Conservation (phyloP, 2,888 invertebrate species). For the Cryptocephalus moraei region DNA sequence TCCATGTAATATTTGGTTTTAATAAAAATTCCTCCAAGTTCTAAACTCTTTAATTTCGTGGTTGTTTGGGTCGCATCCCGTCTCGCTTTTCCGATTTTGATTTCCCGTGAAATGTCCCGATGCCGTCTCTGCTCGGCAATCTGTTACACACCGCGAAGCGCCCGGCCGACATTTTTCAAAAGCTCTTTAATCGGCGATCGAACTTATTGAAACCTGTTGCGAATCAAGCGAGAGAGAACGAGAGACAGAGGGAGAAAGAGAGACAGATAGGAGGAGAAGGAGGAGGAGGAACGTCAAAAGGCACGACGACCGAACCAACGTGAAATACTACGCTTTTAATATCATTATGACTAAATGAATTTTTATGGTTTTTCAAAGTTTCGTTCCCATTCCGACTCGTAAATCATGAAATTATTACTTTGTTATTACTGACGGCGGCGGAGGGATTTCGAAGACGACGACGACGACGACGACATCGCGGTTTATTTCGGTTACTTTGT, state of each 20-base stretch:
- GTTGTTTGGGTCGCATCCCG: too few relatives aligned
- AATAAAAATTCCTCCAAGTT: too few relatives aligned
- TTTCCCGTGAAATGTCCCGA: too few relatives aligned
- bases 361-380: conserved; percentile 15
- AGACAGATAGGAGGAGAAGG: background rate
- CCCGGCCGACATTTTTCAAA: conserved; percentile 35
- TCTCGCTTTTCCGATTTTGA: too few relatives aligned
- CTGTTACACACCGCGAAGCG: conserved; percentile 35
- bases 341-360: conserved; percentile 20
- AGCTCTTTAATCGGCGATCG: conserved; percentile 38
- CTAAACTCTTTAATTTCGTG: too few relatives aligned
- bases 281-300: background rate
- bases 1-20: too few relatives aligned
- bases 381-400: conserved; percentile 1
- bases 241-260: background rate
- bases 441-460: too few relatives aligned
- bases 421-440: too few relatives aligned
- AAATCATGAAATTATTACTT: too few relatives aligned
- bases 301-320: conserved; percentile 11
- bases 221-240: background rate
- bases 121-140: conserved; percentile 21
- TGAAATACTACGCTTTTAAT: conserved; percentile 20
- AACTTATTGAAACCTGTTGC: conserved; percentile 39
- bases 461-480: too few relatives aligned
- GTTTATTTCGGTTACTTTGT: too few relatives aligned